A percentile compares a stretch with the other conserved stretches of the same genome.
Evolutionary conservation across 2,113 vertebrate species (phyloP).

Genomic region (Poecile atricapillus): DNA sequence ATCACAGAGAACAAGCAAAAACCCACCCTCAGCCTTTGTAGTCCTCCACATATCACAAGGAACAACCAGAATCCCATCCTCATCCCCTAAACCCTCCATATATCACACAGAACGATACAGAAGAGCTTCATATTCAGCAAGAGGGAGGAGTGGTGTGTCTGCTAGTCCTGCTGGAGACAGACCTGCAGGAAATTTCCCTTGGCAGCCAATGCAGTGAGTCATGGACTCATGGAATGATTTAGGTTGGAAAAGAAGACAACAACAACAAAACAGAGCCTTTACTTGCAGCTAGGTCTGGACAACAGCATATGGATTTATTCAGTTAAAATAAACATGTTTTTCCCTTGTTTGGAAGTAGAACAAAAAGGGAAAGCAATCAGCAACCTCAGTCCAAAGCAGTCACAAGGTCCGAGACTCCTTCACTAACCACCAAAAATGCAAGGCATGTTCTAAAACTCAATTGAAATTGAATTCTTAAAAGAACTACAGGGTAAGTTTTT

Average conservation of each 20-base stretch:
- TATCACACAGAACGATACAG: neutral
- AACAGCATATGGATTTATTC: constrained; percentile 15
- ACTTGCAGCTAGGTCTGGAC: neutral
- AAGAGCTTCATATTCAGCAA: neutral
- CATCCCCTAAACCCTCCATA: neutral
- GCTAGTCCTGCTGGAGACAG: neutral
- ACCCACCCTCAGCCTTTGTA: neutral
- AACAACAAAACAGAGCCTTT: neutral
- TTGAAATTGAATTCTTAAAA: neutral
- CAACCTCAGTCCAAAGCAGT: neutral
- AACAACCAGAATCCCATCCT: neutral
- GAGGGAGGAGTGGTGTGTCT: neutral
- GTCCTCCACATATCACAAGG: neutral
- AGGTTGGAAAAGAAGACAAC: neutral
- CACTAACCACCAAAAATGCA: neutral
- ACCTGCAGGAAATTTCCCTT: neutral
- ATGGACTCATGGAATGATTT: neutral
- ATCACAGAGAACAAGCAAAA: neutral
- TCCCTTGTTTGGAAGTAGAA: neutral
- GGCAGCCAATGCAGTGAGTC: constrained; percentile 8
- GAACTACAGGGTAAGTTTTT: neutral
- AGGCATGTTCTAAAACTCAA: neutral
- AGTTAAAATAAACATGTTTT: neutral
- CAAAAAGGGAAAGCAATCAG: neutral
- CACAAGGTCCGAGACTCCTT: neutral